Conservation (phyloP, 2,113 vertebrate genomes). For the Ariopsis seemanni region DNA sequence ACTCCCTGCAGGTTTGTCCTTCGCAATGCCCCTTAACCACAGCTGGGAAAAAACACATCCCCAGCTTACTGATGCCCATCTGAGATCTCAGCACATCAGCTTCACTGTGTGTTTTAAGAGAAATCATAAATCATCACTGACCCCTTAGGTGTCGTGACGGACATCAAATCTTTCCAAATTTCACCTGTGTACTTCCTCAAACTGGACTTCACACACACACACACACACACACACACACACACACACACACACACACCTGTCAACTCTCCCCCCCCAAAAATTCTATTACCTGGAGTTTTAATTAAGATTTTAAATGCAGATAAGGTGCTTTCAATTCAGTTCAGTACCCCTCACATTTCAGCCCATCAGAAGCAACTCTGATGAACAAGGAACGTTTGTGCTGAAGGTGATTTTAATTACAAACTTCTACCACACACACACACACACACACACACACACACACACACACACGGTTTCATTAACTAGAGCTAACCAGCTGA, state of each 20-base stretch:
- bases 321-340: slow-evolving; percentile 31
- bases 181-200: not conserved
- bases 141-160: not conserved
- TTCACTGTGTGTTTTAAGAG: not conserved
- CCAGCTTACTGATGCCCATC: not conserved
- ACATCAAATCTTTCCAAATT: not conserved
- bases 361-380: not conserved
- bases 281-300: slow-evolving; percentile 32
- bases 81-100: not conserved
- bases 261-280: not conserved
- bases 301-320: slow-evolving; percentile 51
- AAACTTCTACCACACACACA: slow-evolving; percentile 28
- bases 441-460: too few species aligned
- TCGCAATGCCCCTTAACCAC: not conserved
- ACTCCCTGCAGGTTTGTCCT: slow-evolving; percentile 16
- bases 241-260: not conserved
- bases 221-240: not conserved
- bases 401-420: slow-evolving; percentile 61
- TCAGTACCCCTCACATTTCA: not conserved
- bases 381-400: slow-evolving; percentile 22
- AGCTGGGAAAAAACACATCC: not conserved
- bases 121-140: not conserved
- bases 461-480: slow-evolving; percentile 6
- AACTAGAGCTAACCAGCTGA: slow-evolving; percentile 30
- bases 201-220: not conserved